Evolutionary conservation across 1,140 invertebrate genomes (phyloP).

Genomic region (Brachionus paranguensis): DNA sequence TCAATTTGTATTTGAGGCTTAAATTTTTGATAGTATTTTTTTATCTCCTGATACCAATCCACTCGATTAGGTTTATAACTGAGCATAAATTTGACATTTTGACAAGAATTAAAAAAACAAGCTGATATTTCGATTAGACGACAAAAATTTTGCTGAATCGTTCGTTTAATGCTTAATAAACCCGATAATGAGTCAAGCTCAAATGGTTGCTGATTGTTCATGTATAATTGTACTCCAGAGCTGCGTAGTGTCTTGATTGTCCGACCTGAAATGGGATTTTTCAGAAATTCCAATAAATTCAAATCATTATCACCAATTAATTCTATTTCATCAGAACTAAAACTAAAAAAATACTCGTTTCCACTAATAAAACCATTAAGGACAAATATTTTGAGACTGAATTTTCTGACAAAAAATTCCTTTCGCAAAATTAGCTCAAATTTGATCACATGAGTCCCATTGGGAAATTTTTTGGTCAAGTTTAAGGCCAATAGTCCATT

Average conservation of each 20-base stretch:
- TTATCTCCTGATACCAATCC: neutral
- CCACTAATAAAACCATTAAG: neutral
- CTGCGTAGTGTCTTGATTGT: neutral
- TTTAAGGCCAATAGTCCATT: neutral
- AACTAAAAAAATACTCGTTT: neutral
- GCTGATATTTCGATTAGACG: neutral
- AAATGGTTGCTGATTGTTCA: neutral
- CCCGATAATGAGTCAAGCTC: neutral
- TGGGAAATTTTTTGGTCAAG: neutral
- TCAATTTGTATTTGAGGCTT: neutral
- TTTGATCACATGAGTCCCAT: neutral
- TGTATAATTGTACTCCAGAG: neutral
- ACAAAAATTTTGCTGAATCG: neutral
- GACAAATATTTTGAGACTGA: neutral
- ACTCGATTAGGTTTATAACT: neutral
- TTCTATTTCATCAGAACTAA: neutral
- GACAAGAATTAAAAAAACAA: neutral
- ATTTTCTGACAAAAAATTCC: neutral
- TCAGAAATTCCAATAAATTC: neutral
- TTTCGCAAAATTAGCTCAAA: neutral
- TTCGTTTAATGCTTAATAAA: neutral
- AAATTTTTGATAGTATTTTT: neutral
- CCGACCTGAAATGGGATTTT: neutral
- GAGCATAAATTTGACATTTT: neutral
- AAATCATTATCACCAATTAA: neutral